Percentiles rank a stretch among this genome's conserved stretches.
Conservation (phyloP, 2,888 invertebrate genomes). For the Ditylenchus weischeri region DNA sequence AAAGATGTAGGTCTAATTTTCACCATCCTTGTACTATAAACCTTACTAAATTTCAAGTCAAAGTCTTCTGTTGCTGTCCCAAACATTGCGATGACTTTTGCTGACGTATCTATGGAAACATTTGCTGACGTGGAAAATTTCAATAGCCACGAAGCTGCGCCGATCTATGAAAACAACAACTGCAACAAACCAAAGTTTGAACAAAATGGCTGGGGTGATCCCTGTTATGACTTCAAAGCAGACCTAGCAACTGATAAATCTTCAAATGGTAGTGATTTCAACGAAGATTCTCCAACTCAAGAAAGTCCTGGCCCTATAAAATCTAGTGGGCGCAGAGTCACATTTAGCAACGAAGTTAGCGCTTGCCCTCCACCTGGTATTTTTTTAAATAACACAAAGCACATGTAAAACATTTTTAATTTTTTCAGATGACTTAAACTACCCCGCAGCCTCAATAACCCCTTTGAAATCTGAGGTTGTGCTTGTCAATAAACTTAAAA, state of each 20-base stretch:
- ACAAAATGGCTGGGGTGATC: neutral
- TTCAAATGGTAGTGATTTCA: constrained; percentile 1
- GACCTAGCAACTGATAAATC: neutral
- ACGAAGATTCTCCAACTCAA: constrained; percentile 9
- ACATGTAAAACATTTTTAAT: neutral
- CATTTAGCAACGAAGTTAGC: constrained; percentile 50
- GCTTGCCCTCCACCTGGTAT: constrained; percentile 55
- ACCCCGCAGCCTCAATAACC: constrained; percentile 44
- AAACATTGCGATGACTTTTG: neutral
- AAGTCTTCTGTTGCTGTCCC: neutral
- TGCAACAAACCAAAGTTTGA: no score
- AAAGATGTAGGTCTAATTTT: constrained; percentile 8
- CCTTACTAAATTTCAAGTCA: neutral
- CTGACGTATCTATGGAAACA: constrained; percentile 19
- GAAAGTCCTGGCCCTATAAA: neutral
- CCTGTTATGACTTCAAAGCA: neutral
- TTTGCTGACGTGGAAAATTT: constrained; percentile 33
- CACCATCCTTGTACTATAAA: no score
- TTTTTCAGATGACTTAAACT: constrained; percentile 41
- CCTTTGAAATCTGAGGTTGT: constrained; percentile 49
- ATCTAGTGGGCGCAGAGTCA: constrained; percentile 43
- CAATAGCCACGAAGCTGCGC: constrained; percentile 9
- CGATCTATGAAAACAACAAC: neutral
- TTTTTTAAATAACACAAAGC: neutral
- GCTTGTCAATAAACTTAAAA: constrained; percentile 32